Conservation (phyloP, 2,888 invertebrate genomes). For the Cheilosia scutellata region DNA sequence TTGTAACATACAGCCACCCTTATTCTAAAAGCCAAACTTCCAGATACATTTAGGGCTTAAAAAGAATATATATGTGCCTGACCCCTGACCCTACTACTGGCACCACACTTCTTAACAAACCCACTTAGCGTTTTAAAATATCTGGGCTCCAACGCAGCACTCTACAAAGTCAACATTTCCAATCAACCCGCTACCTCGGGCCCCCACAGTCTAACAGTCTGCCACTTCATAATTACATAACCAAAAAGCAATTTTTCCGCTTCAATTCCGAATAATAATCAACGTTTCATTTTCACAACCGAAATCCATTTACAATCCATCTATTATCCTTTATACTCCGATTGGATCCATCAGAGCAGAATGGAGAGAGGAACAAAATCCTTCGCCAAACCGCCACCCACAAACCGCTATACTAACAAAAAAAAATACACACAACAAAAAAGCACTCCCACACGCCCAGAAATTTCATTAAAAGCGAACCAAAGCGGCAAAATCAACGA, state of each 20-base stretch:
- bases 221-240: conserved; percentile 46
- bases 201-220: too few relatives aligned
- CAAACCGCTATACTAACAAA: conserved; percentile 10
- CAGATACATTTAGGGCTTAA: too few relatives aligned
- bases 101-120: too few relatives aligned
- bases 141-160: background rate
- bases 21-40: background rate
- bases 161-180: conserved; percentile 42
- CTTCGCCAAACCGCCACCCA: conserved; percentile 8
- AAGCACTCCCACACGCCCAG: conserved; percentile 58
- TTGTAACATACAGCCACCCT: too few relatives aligned
- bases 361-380: conserved; percentile 21
- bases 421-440: conserved; percentile 6
- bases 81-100: background rate
- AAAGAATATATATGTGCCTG: too few relatives aligned
- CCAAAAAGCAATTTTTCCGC: conserved; percentile 64
- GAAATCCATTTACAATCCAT: conserved; percentile 59
- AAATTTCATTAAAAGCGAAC: conserved; percentile 59
- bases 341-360: conserved; percentile 51
- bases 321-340: conserved; percentile 60
- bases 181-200: background rate
- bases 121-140: background rate
- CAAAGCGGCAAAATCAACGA: conserved; percentile 52
- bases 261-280: conserved; percentile 58
- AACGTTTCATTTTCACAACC: conserved; percentile 59